Conservation (phyloP, 1,140 invertebrate species). For the Neocloeon triangulifer region DNA sequence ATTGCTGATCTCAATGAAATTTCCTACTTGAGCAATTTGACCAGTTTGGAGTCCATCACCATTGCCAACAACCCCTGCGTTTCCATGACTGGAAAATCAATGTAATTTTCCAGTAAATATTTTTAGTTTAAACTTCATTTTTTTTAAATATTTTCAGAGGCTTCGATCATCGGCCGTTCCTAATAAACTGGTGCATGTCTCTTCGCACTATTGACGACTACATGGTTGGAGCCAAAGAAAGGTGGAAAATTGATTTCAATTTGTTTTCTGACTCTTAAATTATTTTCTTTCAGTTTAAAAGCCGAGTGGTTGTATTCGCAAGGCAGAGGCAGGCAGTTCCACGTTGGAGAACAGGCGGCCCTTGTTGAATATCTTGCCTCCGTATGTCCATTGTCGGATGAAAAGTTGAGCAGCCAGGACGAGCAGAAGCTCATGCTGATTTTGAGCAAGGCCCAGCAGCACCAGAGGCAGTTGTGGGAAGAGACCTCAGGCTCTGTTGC, state of each 20-base stretch:
- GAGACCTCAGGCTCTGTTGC: too few relatives aligned
- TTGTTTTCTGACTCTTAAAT: too few relatives aligned
- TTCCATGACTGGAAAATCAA: slow-evolving; percentile 34
- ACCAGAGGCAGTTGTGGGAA: slow-evolving; percentile 44
- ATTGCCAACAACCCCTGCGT: slow-evolving; percentile 73
- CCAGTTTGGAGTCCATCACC: slow-evolving; percentile 52
- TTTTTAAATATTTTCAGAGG: slow-evolving; percentile 25
- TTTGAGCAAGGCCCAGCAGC: slow-evolving; percentile 70
- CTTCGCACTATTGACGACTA: slow-evolving; percentile 72
- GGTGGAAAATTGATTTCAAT: too few relatives aligned
- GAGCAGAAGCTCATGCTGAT: slow-evolving; percentile 67
- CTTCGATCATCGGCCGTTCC: slow-evolving; percentile 79
- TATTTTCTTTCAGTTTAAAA: slow-evolving; percentile 41
- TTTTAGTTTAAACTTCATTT: too few relatives aligned
- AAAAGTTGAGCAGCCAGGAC: slow-evolving; percentile 51
- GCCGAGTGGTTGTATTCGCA: slow-evolving; percentile 91
- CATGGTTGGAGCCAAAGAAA: slow-evolving; percentile 71
- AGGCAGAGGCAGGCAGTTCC: slow-evolving; percentile 68
- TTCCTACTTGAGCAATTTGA: slow-evolving; percentile 50
- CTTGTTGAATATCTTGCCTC: slow-evolving; percentile 61
- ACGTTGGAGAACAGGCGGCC: slow-evolving; percentile 56
- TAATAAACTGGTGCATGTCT: slow-evolving; percentile 80
- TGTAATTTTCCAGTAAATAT: too few relatives aligned
- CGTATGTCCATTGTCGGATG: slow-evolving; percentile 49
- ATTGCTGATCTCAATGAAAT: slow-evolving; percentile 73